Evolutionary conservation across 2,113 vertebrate species (phyloP).

Genomic region (Neopipo cinnamomea): DNA sequence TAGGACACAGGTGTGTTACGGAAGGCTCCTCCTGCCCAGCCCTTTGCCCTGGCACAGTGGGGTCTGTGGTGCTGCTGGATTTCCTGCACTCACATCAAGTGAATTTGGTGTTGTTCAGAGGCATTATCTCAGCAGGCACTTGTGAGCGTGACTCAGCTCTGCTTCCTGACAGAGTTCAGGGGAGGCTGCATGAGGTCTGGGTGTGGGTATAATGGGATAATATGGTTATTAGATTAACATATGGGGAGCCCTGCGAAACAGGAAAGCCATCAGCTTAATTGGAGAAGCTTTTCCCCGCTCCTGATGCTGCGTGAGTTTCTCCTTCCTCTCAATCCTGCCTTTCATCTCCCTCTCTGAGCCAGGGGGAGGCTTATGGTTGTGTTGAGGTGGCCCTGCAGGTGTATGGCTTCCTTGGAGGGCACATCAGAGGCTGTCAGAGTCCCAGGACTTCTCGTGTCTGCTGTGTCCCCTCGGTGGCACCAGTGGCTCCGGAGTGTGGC

Average conservation of each 20-base stretch:
- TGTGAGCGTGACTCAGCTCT: constrained; percentile 58
- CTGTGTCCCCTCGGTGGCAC: fast-evolving
- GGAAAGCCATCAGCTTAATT: background rate
- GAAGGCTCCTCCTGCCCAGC: background rate
- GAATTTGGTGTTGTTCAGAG: background rate
- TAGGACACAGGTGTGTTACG: background rate
- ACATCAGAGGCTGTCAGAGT: background rate
- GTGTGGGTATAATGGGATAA: constrained; percentile 18
- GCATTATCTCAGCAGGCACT: constrained; percentile 61
- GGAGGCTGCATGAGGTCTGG: constrained; percentile 12
- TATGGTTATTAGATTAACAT: background rate
- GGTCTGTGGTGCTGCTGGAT: background rate
- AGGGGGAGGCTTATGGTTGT: background rate
- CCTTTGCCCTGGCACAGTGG: fast-evolving
- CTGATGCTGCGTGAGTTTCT: fast-evolving
- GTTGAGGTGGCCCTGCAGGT: background rate
- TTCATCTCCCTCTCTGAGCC: fast-evolving
- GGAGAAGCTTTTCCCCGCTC: background rate
- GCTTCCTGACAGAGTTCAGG: constrained; percentile 44
- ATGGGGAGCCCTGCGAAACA: background rate
- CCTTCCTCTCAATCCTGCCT: fast-evolving
- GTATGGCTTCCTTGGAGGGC: background rate
- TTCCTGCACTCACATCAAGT: fast-evolving
- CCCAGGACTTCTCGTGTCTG: background rate
- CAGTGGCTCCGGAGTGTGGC: fast-evolving